Evolutionary conservation across 2,888 invertebrate genomes (phyloP).

Genomic region (Linhomoeus sp.): DNA sequence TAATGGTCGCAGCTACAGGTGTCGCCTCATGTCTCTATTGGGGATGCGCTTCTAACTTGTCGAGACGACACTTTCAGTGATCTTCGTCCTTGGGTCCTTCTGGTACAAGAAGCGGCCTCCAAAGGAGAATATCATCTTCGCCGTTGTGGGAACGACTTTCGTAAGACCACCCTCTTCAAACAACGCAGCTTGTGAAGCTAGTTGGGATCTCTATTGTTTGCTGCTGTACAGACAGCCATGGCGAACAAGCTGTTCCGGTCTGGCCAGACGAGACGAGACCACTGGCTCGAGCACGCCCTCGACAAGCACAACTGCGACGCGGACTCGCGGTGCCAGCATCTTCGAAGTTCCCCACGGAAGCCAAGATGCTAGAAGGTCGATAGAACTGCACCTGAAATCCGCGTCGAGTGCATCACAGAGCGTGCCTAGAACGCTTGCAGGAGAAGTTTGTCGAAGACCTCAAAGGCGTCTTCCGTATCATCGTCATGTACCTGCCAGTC

Average conservation of each 20-base stretch:
- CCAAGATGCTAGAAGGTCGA: neutral
- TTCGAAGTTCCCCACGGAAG: too few relatives aligned
- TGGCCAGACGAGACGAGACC: constrained; percentile 8
- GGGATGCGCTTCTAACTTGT: too few relatives aligned
- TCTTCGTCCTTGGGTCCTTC: constrained; percentile 57
- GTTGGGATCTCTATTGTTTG: constrained; percentile 8
- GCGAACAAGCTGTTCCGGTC: constrained; percentile 9
- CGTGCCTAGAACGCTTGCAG: constrained; percentile 1
- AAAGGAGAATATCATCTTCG: constrained; percentile 57
- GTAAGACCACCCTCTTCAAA: constrained; percentile 43
- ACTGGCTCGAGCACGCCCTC: constrained; percentile 18
- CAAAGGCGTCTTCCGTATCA: constrained; percentile 14
- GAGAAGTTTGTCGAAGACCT: constrained; percentile 18
- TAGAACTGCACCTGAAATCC: too few relatives aligned
- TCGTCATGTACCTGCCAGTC: constrained; percentile 33
- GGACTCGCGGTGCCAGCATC: constrained; percentile 11
- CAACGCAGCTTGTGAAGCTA: neutral
- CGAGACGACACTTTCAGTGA: constrained; percentile 41
- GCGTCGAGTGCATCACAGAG: too few relatives aligned
- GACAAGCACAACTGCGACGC: constrained; percentile 13
- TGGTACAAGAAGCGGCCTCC: constrained; percentile 57
- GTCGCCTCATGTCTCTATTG: too few relatives aligned
- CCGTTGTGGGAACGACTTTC: constrained; percentile 51
- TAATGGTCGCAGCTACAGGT: constrained; percentile 65
- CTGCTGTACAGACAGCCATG: too few relatives aligned